phyloP scores from a whole-genome alignment of 2,797 vertebrate genomes.

The Bovichtus diacanthus region DNA sequence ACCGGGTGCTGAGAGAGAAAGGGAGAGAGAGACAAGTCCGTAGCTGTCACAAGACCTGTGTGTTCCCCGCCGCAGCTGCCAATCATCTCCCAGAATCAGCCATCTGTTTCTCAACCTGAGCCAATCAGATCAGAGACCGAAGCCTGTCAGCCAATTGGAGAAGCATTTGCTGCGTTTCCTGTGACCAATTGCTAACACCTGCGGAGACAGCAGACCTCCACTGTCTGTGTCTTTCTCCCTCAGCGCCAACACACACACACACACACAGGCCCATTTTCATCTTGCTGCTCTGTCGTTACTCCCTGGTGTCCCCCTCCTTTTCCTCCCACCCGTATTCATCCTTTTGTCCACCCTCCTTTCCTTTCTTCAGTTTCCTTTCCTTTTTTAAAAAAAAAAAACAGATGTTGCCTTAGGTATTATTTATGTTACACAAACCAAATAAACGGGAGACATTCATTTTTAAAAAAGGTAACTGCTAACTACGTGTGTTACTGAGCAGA shows the following conservation, averaged over 20 bases:
- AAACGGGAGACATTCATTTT: conserved; percentile 78
- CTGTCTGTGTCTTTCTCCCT: conserved; percentile 44
- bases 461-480: conserved; percentile 55
- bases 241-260: conserved; percentile 19
- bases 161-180: conserved; percentile 43
- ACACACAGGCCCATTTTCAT: conserved; percentile 38
- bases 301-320: conserved; percentile 17
- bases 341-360: conserved; percentile 32
- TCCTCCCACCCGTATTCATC: conserved; percentile 29
- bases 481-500: conserved; percentile 59
- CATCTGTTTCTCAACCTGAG: conserved; percentile 68
- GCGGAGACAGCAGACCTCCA: conserved; percentile 60
- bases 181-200: conserved; percentile 64
- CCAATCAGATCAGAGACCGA: conserved; percentile 62
- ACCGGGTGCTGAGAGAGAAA: conserved; percentile 13
- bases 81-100: conserved; percentile 69
- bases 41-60: conserved; percentile 39
- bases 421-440: conserved; percentile 88
- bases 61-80: conserved; percentile 51
- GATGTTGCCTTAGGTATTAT: conserved; percentile 88
- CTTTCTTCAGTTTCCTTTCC: conserved; percentile 30
- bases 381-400: conserved; percentile 67
- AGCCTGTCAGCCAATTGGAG: conserved; percentile 47
- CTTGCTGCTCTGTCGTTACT: conserved; percentile 57
- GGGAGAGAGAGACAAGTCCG: conserved; percentile 25